Percentiles rank a stretch among this genome's conserved stretches.
Conservation (phyloP, 2,113 vertebrate genomes). For the Passer domesticus region DNA sequence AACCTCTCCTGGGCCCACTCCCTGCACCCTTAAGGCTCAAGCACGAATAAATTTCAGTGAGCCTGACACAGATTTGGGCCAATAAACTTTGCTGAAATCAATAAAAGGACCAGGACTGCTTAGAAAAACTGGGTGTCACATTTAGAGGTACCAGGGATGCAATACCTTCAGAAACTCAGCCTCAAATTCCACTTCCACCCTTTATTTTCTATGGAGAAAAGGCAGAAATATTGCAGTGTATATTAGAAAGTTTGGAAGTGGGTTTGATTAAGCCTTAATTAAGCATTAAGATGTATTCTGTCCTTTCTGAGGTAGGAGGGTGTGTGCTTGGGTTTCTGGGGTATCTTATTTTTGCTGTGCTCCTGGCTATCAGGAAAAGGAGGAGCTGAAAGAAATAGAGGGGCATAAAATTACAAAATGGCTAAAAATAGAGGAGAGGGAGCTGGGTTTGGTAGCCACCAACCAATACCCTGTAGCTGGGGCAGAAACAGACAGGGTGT, state of each 20-base stretch:
- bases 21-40: background rate
- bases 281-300: background rate
- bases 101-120: background rate
- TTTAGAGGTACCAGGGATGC: background rate
- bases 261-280: background rate
- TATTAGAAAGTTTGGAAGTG: background rate
- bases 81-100: background rate
- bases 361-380: background rate
- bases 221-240: background rate
- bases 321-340: background rate
- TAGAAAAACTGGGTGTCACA: background rate
- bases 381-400: background rate
- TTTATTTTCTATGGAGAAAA: background rate
- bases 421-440: background rate
- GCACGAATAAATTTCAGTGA: background rate
- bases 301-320: background rate
- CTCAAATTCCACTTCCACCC: background rate
- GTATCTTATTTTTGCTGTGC: background rate
- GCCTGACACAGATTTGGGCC: background rate
- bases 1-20: background rate
- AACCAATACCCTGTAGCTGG: background rate
- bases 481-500: background rate
- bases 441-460: background rate
- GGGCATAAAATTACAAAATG: background rate
- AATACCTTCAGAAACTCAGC: background rate